Conservation (phyloP, 2,797 vertebrate species). For the Erpetoichthys calabaricus region DNA sequence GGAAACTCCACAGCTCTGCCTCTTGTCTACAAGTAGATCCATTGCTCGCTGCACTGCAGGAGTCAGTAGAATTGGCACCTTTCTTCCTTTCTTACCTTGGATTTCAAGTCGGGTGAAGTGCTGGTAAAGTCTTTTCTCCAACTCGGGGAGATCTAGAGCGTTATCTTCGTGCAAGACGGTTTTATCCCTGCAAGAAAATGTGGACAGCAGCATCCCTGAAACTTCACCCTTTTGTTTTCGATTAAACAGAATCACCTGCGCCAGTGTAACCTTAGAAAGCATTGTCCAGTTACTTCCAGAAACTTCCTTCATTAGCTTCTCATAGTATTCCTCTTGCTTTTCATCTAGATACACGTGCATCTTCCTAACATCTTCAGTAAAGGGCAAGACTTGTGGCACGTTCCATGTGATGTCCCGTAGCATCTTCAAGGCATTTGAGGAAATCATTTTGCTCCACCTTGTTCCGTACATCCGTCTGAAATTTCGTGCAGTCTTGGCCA, state of each 20-base stretch:
- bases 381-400: constrained; percentile 13
- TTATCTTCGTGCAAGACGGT: constrained; percentile 15
- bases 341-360: constrained; percentile 14
- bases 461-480: constrained; percentile 17
- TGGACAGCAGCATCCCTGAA: constrained; percentile 16
- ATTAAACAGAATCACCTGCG: constrained; percentile 21
- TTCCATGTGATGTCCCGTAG: constrained; percentile 18
- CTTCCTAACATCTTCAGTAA: constrained; percentile 18
- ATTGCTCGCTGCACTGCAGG: constrained; percentile 15
- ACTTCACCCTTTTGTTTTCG: constrained; percentile 16
- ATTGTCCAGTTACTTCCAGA: too few species aligned
- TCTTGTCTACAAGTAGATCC: constrained; percentile 3
- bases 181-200: constrained; percentile 7
- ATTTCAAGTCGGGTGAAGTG: constrained; percentile 13
- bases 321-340: constrained; percentile 4
- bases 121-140: constrained; percentile 15
- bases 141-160: constrained; percentile 10
- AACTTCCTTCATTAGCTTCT: too few species aligned
- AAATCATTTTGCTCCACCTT: constrained; percentile 20
- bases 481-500: constrained; percentile 4
- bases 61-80: constrained; percentile 20
- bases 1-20: too few species aligned
- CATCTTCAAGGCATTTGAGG: constrained; percentile 14
- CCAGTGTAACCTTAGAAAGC: neutral
- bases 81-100: constrained; percentile 18